Evolutionary conservation across 2,888 invertebrate genomes (phyloP).

Genomic region (Ophraella communa): DNA sequence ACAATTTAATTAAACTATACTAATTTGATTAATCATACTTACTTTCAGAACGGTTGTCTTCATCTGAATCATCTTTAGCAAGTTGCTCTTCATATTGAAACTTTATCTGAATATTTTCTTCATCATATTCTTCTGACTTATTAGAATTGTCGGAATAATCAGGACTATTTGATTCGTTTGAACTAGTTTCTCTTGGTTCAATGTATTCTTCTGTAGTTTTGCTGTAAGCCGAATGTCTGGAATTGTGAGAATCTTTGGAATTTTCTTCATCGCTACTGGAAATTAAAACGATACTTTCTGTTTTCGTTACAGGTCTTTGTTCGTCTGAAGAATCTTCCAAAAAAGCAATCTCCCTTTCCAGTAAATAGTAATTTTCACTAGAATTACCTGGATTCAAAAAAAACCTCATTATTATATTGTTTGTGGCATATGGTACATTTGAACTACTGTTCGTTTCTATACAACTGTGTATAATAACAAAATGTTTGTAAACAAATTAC

Average conservation of each 20-base stretch:
- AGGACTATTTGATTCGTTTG: background rate
- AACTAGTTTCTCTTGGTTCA: background rate
- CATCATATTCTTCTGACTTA: background rate
- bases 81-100: background rate
- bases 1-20: too few relatives aligned
- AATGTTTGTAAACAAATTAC: background rate
- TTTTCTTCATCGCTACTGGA: slow-evolving; percentile 17
- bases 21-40: background rate
- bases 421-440: background rate
- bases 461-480: too few relatives aligned
- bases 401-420: too few relatives aligned
- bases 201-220: slow-evolving; percentile 12
- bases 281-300: background rate
- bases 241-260: background rate
- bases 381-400: background rate
- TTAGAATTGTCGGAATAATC: background rate
- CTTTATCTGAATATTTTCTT: background rate
- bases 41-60: background rate
- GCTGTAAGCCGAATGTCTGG: slow-evolving; percentile 3
- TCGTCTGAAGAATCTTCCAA: slow-evolving; percentile 12
- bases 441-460: too few relatives aligned
- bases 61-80: background rate
- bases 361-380: background rate
- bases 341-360: slow-evolving; percentile 29
- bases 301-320: slow-evolving; percentile 17